These are phyloP conservation scores for Oryzias celebensis DNA, from an alignment of 2,113 vertebrate genomes.

Conservation along the genomic window DNA sequence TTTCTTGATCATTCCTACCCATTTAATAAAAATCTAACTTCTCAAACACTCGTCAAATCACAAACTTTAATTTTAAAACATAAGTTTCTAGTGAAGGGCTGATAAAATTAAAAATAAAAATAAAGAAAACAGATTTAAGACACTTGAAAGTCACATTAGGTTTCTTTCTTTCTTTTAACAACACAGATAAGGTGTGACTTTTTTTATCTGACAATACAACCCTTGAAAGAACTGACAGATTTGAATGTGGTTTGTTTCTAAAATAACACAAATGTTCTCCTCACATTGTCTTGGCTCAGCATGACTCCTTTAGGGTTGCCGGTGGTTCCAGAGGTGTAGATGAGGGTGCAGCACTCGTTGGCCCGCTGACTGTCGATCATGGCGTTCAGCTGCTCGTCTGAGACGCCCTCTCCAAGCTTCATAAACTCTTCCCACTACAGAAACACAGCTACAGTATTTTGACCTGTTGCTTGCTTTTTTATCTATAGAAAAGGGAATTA, in stretches of 20 bases:
- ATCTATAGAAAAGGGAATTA: not conserved
- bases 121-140: too few species aligned
- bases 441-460: slow-evolving; percentile 3
- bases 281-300: slow-evolving; percentile 85
- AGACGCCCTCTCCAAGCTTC: slow-evolving; percentile 66
- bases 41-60: too few species aligned
- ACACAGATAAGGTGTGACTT: too few species aligned
- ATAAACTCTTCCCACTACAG: slow-evolving; percentile 81
- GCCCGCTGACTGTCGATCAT: slow-evolving; percentile 71
- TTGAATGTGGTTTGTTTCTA: not conserved
- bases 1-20: too few species aligned
- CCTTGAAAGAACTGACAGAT: too few species aligned
- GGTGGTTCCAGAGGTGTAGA: slow-evolving; percentile 81
- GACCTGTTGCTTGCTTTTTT: not conserved
- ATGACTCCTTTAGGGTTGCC: slow-evolving; percentile 80
- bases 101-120: too few species aligned
- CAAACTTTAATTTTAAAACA: too few species aligned
- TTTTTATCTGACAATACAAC: too few species aligned
- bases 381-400: slow-evolving; percentile 65
- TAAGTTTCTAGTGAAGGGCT: too few species aligned
- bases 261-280: not conserved
- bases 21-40: too few species aligned
- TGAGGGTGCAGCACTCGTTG: slow-evolving; percentile 80
- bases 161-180: too few species aligned
- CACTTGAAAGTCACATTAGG: too few species aligned